Evolutionary conservation across 2,888 invertebrate species (phyloP), one percentile per base, ranked within the genome.

Genomic region (Cantharis rustica): DNA sequence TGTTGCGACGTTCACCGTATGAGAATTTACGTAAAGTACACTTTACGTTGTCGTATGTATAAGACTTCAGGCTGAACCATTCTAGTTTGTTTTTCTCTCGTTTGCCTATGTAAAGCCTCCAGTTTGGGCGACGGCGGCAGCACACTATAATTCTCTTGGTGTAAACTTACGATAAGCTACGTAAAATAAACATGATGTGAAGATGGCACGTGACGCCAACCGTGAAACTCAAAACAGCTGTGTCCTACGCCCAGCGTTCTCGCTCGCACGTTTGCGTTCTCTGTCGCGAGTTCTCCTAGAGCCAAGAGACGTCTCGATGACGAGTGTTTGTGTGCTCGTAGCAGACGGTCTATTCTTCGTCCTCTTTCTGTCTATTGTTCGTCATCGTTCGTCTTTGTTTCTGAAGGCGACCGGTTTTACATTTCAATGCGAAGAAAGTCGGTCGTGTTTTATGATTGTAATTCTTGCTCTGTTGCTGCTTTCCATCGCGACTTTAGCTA

Each of bases 161-260:
- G 20, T 20, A 20, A 20, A 20, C 20, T 20, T 20, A 4, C 5
- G 20, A 4, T 2, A 20, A 68, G 16, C 16, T 31, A 27, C 76
- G 76, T 76, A 76, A 76, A 73, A 31, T 31, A 20, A 64, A 26
- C 78, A 75, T 69, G 66, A 5, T 61, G 73, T 73, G 78, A 75
- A 78, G 47, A 73, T 23, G 13, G 75, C 73, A 61, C 63, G 69
- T 68, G 75, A 78, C 78, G 75, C 75, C 73, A 75, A 75, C 75
- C 78, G 78, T 78, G 78, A 78, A 79, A 79, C 79, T 78, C 75
- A 75, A 79, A 79, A 79, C 79, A 79, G 79, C 79, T 79, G 79
- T 78, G 77, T 75, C 73, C 75, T 69, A 75, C 78, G 78, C 68
- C 27, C 71, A 20, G 17, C 31, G 68, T 10, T 75, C 76, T 78